Conservation (phyloP, 2,797 vertebrate genomes). For the Phaenicophaeus curvirostris region DNA sequence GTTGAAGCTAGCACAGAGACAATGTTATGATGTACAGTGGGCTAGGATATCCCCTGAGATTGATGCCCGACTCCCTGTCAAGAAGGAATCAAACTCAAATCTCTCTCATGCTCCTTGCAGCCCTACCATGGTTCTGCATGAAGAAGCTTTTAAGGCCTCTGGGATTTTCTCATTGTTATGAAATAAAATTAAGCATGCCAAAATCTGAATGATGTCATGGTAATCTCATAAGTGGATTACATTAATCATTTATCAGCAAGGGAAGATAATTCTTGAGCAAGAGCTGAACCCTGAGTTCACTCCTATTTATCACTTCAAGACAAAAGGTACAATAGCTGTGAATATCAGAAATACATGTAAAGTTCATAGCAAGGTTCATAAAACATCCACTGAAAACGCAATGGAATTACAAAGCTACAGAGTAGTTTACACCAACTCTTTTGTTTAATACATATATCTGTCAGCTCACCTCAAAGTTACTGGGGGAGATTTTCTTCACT, state of each 20-base stretch:
- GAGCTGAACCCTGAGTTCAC: not conserved
- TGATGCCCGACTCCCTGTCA: accelerated
- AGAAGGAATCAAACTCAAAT: not conserved
- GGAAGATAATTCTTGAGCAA: not conserved
- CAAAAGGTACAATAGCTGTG: not conserved
- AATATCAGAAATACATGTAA: not conserved
- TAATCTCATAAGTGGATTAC: conserved; percentile 6
- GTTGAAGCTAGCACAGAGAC: not conserved
- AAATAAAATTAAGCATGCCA: conserved; percentile 29
- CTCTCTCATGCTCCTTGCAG: accelerated
- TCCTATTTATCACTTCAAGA: not conserved
- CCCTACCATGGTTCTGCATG: accelerated
- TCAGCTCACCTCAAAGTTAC: not conserved
- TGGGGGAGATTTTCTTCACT: not conserved
- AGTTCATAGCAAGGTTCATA: not conserved
- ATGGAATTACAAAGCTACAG: not conserved
- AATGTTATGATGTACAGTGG: accelerated
- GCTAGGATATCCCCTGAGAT: accelerated
- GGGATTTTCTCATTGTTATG: not conserved
- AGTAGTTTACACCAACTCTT: not conserved
- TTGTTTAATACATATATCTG: not conserved
- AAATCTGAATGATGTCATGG: not conserved
- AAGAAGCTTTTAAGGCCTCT: not conserved
- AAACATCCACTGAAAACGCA: not conserved
- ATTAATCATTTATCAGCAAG: conserved; percentile 11